A percentile compares a stretch with the other conserved stretches of the same genome.
These are phyloP conservation scores for Dicerorhinus sumatrensis DNA, from an alignment of 2,113 vertebrate species.

Conservation along the genomic window DNA sequence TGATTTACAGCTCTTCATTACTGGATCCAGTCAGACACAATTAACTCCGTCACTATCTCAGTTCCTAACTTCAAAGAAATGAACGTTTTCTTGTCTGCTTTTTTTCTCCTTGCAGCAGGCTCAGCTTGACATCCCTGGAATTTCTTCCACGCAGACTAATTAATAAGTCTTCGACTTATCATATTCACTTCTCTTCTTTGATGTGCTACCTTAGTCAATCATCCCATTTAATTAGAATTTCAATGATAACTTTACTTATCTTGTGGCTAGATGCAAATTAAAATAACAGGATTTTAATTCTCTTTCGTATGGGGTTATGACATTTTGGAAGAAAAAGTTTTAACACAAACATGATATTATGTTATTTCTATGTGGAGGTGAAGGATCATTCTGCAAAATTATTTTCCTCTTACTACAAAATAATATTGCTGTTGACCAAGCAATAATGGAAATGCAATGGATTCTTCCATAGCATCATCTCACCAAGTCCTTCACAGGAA, in stretches of 20 bases:
- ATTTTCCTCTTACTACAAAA: slow-evolving; percentile 86
- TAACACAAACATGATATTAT: slow-evolving; percentile 86
- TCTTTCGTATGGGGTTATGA: slow-evolving; percentile 87
- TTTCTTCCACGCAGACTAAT: slow-evolving; percentile 92
- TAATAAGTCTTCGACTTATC: slow-evolving; percentile 94
- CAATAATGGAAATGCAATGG: slow-evolving; percentile 79
- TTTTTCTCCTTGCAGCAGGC: slow-evolving; percentile 89
- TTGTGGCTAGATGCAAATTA: slow-evolving; percentile 91
- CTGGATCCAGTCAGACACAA: slow-evolving; percentile 95
- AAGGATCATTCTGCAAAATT: slow-evolving; percentile 80
- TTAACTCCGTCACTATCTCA: slow-evolving; percentile 93
- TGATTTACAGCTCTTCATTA: slow-evolving; percentile 96
- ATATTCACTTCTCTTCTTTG: slow-evolving; percentile 92
- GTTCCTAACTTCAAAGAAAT: slow-evolving; percentile 96
- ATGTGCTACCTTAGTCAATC: slow-evolving; percentile 94
- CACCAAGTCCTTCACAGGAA: slow-evolving; percentile 65
- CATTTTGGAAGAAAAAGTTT: slow-evolving; percentile 89
- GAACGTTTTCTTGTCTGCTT: slow-evolving; percentile 91
- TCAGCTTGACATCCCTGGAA: slow-evolving; percentile 93
- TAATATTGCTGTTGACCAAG: slow-evolving; percentile 82
- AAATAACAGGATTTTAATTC: slow-evolving; percentile 91
- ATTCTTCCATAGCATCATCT: slow-evolving; percentile 77
- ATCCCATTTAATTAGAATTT: slow-evolving; percentile 94
- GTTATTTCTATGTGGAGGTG: slow-evolving; percentile 76
- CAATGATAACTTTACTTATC: slow-evolving; percentile 92